Conservation (phyloP, 2,797 vertebrate species). For the Dicrostonyx torquatus region DNA sequence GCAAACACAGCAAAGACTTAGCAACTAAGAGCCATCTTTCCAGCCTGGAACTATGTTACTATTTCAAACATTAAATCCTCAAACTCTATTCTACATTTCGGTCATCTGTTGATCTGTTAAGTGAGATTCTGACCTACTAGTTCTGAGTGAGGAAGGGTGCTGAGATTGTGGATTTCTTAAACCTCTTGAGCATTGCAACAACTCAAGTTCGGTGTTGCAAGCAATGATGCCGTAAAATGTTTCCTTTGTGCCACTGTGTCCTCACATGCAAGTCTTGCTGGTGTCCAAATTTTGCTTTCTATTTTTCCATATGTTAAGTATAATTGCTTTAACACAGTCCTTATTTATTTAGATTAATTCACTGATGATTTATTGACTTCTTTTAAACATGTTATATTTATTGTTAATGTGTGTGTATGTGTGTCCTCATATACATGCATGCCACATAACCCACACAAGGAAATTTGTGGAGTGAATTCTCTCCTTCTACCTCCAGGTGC, state of each 20-base stretch:
- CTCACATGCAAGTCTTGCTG: not conserved
- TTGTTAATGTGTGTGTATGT: not conserved
- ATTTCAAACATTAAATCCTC: not conserved
- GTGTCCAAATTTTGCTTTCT: not conserved
- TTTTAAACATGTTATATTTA: not conserved
- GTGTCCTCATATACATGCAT: too few species aligned
- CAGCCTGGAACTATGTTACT: not conserved
- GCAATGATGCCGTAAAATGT: not conserved
- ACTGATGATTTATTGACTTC: constrained; percentile 10
- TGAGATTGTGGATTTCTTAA: not conserved
- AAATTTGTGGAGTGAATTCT: too few species aligned
- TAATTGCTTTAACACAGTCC: not conserved
- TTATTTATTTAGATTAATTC: constrained; percentile 22
- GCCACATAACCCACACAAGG: too few species aligned
- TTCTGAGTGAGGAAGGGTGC: not conserved
- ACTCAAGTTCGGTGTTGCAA: not conserved
- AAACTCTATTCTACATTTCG: not conserved
- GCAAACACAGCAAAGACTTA: not conserved
- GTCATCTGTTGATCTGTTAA: not conserved
- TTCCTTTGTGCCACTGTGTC: not conserved
- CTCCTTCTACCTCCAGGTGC: not conserved
- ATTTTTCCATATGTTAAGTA: not conserved
- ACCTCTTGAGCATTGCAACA: not conserved
- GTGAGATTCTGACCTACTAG: not conserved
- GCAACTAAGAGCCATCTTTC: not conserved